Evolutionary conservation across 2,888 invertebrate species (phyloP), one percentile per base, ranked within the genome.

Genomic region (Octodonta nipae): DNA sequence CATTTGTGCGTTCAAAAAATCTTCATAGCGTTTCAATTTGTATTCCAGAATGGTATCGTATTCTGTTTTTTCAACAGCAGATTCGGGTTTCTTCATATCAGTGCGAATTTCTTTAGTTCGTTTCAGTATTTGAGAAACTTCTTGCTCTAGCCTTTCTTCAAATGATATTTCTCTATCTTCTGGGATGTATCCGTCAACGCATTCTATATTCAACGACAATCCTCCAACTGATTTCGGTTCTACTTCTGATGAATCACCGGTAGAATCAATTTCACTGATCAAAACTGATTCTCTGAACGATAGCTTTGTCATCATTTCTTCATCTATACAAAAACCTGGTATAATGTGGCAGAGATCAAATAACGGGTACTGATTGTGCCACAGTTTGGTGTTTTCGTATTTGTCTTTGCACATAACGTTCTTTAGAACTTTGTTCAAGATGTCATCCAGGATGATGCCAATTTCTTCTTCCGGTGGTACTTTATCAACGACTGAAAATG

Each of bases 211-310:
- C 54, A 70, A 36, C 57, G 66, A 40, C 53, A 65, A 17, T 39
- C 61, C 46, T 46, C 66, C 44, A 46, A 58, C 56, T 36, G 47
- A 41, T 15, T 41, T 58, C 3, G 52, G 46, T 16, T 36, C 34
- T 6, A 35, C 17, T 27, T 29, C 29, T 17, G 13, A 14, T n/a
- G 16, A 5, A 15, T 61, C 15, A 6, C n/a, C 14, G 3, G 11
- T 11, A 7, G 62, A 2, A 28, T 68, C 65, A 5, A 67, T 61
- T 43, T 66, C 67, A 47, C 70, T 68, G 30, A 73, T 60, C 29
- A 73, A 46, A 27, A 73, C 51, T 4, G 64, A 63, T 56, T 73
- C 73, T 13, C 63, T 62, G 49, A 73, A 73, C 44, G 67, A 63
- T 43, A 73, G 43, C 40, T 65, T 55, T 41, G 64, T 53, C 45